Conservation (phyloP, 1,140 invertebrate genomes). For the Venustaconcha ellipsiformis region DNA sequence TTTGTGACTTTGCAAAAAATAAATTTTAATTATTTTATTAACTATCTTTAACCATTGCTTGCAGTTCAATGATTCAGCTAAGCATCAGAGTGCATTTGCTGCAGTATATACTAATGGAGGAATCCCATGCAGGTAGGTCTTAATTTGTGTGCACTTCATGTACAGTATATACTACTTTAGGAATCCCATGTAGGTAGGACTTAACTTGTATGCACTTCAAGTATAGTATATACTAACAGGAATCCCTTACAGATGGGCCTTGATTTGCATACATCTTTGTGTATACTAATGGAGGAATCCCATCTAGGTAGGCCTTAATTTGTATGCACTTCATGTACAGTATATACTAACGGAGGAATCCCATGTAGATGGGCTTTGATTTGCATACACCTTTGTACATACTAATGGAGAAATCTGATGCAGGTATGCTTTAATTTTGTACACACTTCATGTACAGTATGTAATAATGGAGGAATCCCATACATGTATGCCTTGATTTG, state of each 20-base stretch:
- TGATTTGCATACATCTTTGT: no score
- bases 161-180: background rate
- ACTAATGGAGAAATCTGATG: no score
- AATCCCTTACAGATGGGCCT: slow-evolving; percentile 61
- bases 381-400: background rate
- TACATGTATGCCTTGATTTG: slow-evolving; percentile 52
- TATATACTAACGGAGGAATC: slow-evolving; percentile 64
- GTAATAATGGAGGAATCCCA: slow-evolving; percentile 64
- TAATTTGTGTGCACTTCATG: no score
- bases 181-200: no score
- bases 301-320: no score
- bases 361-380: slow-evolving; percentile 57
- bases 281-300: background rate
- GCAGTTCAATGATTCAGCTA: slow-evolving; percentile 50
- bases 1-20: no score
- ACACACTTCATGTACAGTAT: no score
- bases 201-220: no score
- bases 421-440: no score
- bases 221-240: slow-evolving; percentile 62
- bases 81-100: slow-evolving; percentile 62
- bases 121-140: slow-evolving; percentile 61
- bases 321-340: no score
- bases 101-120: slow-evolving; percentile 64
- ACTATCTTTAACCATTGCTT: slow-evolving; percentile 3
- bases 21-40: background rate